Percentiles rank a stretch among this genome's conserved stretches.
Evolutionary conservation across 2,113 vertebrate genomes (phyloP).

Genomic region (Malurus elegans): DNA sequence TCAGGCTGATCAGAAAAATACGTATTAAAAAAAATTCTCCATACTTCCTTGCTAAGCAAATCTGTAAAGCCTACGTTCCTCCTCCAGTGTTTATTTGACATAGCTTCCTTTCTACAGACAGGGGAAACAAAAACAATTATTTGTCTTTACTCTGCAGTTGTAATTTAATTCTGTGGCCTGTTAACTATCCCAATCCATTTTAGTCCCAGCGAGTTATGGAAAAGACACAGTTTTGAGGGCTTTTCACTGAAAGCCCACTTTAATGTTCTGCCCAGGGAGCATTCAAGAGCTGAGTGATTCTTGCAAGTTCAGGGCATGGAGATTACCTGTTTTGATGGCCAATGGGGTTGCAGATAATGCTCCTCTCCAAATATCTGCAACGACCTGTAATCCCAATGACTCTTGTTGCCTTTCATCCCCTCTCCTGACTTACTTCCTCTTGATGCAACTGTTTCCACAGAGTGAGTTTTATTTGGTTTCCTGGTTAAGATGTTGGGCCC

Average conservation of each 20-base stretch:
- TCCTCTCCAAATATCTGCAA: not conserved
- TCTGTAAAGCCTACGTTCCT: fast-evolving
- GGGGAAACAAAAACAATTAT: not conserved
- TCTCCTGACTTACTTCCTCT: not conserved
- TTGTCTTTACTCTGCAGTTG: not conserved
- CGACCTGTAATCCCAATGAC: not conserved
- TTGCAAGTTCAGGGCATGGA: not conserved
- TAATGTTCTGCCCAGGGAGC: not conserved
- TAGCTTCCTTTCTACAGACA: not conserved
- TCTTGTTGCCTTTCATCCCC: not conserved
- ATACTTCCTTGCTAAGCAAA: not conserved
- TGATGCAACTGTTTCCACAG: not conserved
- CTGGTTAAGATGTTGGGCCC: not conserved
- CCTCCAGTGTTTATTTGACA: not conserved
- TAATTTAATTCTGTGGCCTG: not conserved
- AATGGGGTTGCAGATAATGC: not conserved
- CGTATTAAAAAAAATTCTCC: not conserved
- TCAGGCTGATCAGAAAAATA: not conserved
- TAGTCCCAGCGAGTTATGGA: not conserved
- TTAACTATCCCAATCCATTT: not conserved
- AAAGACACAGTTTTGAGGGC: not conserved
- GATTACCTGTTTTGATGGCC: not conserved
- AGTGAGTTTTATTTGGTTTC: not conserved
- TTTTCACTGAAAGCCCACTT: not conserved
- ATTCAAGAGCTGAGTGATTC: not conserved